Evolutionary conservation across 2,888 invertebrate genomes (phyloP).

Genomic region (Xanthorhoe designata): DNA sequence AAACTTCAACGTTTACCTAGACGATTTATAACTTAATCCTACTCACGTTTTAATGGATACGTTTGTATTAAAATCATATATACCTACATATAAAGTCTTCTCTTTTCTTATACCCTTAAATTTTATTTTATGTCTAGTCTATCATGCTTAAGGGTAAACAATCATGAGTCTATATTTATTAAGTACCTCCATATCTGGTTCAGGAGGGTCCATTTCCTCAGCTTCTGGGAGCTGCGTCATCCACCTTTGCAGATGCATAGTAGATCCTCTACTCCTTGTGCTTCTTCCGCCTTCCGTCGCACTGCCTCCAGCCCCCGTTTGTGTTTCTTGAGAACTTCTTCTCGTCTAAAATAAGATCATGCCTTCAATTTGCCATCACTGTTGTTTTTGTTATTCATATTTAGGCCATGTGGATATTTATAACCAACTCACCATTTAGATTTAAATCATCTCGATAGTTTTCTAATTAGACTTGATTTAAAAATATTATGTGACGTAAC

Average conservation of each 20-base stretch:
- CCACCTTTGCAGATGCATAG: constrained; percentile 91
- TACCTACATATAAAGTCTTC: no score
- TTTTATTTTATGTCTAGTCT: no score
- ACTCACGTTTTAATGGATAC: neutral
- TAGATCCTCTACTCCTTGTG: constrained; percentile 88
- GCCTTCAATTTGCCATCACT: neutral
- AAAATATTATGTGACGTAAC: neutral
- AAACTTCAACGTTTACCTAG: no score
- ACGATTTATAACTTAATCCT: no score
- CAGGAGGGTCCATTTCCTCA: constrained; percentile 81
- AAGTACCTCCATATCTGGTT: constrained; percentile 84
- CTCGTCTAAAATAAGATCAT: constrained; percentile 62
- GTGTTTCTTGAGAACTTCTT: constrained; percentile 79
- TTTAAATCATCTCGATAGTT: neutral
- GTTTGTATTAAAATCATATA: no score
- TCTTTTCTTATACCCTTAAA: no score
- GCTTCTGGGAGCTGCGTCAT: constrained; percentile 91
- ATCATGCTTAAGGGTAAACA: no score
- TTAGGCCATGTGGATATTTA: constrained; percentile 57
- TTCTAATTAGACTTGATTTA: neutral
- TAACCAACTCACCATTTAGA: constrained; percentile 28
- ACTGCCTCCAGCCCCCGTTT: constrained; percentile 74
- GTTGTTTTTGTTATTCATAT: neutral
- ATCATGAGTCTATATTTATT: neutral
- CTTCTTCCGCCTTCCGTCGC: constrained; percentile 75